These are phyloP conservation scores for Bungarus multicinctus DNA, from an alignment of 2,113 vertebrate genomes.

Conservation along the genomic window DNA sequence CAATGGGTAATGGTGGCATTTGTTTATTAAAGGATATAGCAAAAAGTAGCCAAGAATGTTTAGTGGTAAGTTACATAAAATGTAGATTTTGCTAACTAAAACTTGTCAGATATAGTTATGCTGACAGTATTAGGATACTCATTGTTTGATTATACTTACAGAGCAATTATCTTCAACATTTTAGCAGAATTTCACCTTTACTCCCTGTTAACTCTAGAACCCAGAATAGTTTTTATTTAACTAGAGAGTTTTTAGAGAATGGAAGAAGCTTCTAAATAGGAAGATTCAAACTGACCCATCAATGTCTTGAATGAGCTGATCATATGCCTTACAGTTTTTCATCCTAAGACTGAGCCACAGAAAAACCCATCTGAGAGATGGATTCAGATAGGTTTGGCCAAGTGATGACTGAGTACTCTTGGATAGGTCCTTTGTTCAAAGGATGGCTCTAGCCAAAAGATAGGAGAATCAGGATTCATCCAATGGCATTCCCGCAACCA, in stretches of 20 bases:
- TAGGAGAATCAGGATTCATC: background rate
- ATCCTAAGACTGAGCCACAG: background rate
- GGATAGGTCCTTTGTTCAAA: background rate
- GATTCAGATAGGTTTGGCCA: background rate
- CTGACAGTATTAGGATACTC: background rate
- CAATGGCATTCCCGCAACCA: background rate
- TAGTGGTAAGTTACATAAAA: background rate
- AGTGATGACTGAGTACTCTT: background rate
- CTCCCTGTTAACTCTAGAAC: background rate
- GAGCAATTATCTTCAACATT: background rate
- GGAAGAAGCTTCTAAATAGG: background rate
- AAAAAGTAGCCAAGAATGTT: background rate
- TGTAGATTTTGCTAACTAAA: background rate
- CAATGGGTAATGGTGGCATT: background rate
- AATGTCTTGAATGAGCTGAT: background rate
- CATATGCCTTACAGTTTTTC: background rate
- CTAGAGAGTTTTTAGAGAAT: background rate
- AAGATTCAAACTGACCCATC: background rate
- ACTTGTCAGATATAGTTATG: background rate
- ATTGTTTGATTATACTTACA: background rate
- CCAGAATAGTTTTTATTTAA: background rate
- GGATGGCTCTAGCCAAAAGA: background rate
- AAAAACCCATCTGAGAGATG: background rate
- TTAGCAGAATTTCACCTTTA: background rate
- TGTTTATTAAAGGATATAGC: background rate